phyloP scores from a whole-genome alignment of 2,113 vertebrate species.

The Melierax canorus region DNA sequence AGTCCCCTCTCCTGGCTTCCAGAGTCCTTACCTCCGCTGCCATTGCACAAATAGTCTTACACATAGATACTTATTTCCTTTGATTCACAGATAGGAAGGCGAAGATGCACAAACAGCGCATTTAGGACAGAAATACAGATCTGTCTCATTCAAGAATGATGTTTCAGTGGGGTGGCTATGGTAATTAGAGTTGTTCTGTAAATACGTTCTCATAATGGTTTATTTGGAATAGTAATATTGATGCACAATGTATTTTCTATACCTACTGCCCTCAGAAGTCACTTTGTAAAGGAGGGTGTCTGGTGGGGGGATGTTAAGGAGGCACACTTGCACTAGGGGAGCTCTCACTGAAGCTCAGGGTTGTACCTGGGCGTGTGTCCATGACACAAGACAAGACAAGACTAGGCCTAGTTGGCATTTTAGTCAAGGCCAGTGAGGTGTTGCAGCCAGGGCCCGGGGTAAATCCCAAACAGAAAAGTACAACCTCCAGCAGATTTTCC shows the following conservation, averaged over 20 bases:
- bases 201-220: not conserved
- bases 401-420: not conserved
- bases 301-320: not conserved
- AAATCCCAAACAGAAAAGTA: not conserved
- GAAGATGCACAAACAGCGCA: not conserved
- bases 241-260: not conserved
- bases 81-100: fast-evolving
- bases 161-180: not conserved
- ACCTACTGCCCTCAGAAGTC: not conserved
- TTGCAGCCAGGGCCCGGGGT: not conserved
- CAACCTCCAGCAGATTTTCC: not conserved
- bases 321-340: not conserved
- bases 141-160: not conserved
- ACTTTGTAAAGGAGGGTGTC: not conserved
- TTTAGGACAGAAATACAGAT: not conserved
- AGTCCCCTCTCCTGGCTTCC: not conserved
- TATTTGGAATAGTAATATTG: not conserved
- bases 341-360: not conserved
- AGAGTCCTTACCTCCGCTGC: not conserved
- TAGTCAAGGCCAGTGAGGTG: not conserved
- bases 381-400: not conserved
- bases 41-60: not conserved
- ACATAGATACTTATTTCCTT: not conserved
- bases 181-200: not conserved
- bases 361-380: not conserved